A percentile compares a stretch with the other conserved stretches of the same genome.
phyloP scores from a whole-genome alignment of 1,140 invertebrate species.

The Agraylea sexmaculata region DNA sequence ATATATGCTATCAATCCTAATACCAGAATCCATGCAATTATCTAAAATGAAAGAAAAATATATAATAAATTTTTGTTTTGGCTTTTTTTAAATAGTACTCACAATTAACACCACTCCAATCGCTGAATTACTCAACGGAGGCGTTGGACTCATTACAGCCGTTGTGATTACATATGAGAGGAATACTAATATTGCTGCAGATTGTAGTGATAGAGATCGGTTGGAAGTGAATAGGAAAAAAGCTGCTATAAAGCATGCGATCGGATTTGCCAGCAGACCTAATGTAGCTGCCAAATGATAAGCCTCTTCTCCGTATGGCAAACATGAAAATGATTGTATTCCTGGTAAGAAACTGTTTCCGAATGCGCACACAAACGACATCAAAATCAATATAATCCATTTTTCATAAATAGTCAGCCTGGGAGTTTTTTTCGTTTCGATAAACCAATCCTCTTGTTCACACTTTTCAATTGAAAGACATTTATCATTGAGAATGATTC shows the following conservation, averaged over 20 bases:
- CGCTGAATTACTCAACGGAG: slow-evolving; percentile 47
- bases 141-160: slow-evolving; percentile 59
- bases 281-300: slow-evolving; percentile 75
- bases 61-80: no score
- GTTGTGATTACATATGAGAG: slow-evolving; percentile 55
- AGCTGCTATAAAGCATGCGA: slow-evolving; percentile 72
- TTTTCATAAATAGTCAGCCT: slow-evolving; percentile 28
- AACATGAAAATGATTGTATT: slow-evolving; percentile 74
- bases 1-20: slow-evolving; percentile 58
- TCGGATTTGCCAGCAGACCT: slow-evolving; percentile 69
- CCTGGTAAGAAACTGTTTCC: slow-evolving; percentile 69
- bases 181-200: slow-evolving; percentile 38
- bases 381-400: slow-evolving; percentile 38
- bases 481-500: slow-evolving; percentile 18
- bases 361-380: slow-evolving; percentile 47
- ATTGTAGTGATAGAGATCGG: slow-evolving; percentile 42
- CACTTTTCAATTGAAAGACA: slow-evolving; percentile 12
- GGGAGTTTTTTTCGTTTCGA: no score
- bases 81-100: no score
- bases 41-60: slow-evolving; percentile 32
- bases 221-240: slow-evolving; percentile 53
- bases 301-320: slow-evolving; percentile 69
- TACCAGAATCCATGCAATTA: slow-evolving; percentile 51
- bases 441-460: slow-evolving; percentile 2
- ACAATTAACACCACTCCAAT: slow-evolving; percentile 57